Base-by-base conservation (phyloP, 2,113 vertebrate genomes). In the Ophiodon elongatus region DNA sequence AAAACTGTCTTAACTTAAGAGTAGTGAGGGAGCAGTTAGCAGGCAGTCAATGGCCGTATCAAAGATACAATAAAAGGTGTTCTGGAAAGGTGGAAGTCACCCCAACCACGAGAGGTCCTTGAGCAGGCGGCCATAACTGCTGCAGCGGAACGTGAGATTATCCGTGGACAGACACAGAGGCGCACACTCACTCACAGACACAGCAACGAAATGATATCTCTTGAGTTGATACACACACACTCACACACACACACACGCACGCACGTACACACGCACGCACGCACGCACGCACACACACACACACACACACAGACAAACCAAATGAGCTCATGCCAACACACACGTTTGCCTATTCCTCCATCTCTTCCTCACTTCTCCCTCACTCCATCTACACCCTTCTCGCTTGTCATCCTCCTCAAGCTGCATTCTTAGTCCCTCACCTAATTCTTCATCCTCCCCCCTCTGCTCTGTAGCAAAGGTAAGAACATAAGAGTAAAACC, bases 401-500 rank as follows among this genome's bases (percentile, higher is more conserved):
- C 39, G 2, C 25, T 68, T 43, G 0, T 2, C 66, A 19, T 21
- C 62, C 14, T 68, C 50, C 21, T 63, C 1, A 2, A 41, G 19
- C 19, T 15, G 31, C 52, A 1, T 56, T 57, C 21, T n/a, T 41
- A 64, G 56, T 68, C 56, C 33, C 63, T 73, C 21, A 70, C 23
- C 43, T 65, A 63, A 62, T 73, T 84, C 56, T 56, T 70, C 54
- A 78, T 31, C 41, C 6, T 21, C 25, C 41, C 27, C 25, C 15
- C 47, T 78, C 41, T 45, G 9, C 19, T 43, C 45, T 41, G 73
- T 52, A 64, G 73, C 19, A 76, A 80, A 43, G 50, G 6, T 75
- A 79, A 69, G 17, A 62, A 86, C 57, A 82, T 72, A 73, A 62
- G 57, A 47, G 43, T 81, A 68, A 82, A 87, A 31, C 41, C 63